These are phyloP conservation scores for Ifrita kowaldi DNA, from an alignment of 2,113 vertebrate genomes.

Conservation along the genomic window DNA sequence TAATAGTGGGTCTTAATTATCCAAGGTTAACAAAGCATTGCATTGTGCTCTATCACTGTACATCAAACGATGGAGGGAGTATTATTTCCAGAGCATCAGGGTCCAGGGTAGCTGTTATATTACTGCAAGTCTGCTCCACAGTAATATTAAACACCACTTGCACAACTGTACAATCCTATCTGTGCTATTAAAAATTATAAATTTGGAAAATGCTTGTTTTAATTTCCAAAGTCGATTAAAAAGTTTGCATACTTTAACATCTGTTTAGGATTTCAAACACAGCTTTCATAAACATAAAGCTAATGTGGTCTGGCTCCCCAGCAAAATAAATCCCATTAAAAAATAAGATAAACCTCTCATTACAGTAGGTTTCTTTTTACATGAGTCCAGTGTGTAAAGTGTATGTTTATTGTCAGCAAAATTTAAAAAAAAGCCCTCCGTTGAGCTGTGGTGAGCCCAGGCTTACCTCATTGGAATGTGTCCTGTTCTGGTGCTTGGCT, in stretches of 20 bases:
- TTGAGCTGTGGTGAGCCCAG: neutral
- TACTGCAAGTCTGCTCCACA: neutral
- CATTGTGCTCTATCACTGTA: slow-evolving; percentile 7
- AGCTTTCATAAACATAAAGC: slow-evolving; percentile 47
- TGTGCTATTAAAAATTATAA: neutral
- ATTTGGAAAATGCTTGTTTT: slow-evolving; percentile 31
- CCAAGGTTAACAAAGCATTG: slow-evolving; percentile 47
- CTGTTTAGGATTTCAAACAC: slow-evolving; percentile 51
- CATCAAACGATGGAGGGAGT: neutral
- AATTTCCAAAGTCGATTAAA: slow-evolving; percentile 16
- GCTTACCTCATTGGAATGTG: slow-evolving; percentile 95
- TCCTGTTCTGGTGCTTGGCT: slow-evolving; percentile 98
- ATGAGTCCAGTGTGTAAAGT: slow-evolving; percentile 27
- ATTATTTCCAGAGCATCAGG: neutral
- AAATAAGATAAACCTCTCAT: slow-evolving; percentile 43
- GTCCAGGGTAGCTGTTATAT: neutral
- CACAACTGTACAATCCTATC: neutral
- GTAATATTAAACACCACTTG: neutral
- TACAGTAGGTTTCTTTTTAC: slow-evolving; percentile 49
- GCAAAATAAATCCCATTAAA: slow-evolving; percentile 60
- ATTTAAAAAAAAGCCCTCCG: neutral
- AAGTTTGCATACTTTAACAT: slow-evolving; percentile 56
- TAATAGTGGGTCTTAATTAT: slow-evolving; percentile 38
- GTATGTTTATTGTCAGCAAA: slow-evolving; percentile 61
- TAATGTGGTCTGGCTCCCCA: slow-evolving; percentile 34